Conservation (phyloP, 2,888 invertebrate species). For the Callyntrura sp. region DNA sequence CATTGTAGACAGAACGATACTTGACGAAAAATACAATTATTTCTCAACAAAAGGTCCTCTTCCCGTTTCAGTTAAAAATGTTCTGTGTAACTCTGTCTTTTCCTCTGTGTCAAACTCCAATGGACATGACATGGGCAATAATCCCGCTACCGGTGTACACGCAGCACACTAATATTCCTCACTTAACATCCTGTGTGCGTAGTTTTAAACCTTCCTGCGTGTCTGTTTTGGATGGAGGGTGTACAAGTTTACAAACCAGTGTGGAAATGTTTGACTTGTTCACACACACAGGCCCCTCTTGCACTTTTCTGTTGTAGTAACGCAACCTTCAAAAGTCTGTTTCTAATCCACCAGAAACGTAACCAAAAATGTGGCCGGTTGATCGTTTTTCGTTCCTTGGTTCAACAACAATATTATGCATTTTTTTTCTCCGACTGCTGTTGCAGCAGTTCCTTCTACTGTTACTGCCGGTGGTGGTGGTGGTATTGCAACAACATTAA, state of each 20-base stretch:
- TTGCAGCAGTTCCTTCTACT: not conserved
- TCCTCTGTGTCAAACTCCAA: not conserved
- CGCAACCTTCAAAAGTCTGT: slow-evolving; percentile 54
- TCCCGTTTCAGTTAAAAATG: slow-evolving; percentile 16
- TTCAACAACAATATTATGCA: slow-evolving; percentile 8
- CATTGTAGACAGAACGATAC: slow-evolving; percentile 5
- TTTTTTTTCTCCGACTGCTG: not conserved
- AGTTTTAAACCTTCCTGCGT: no score
- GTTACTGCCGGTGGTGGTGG: not conserved
- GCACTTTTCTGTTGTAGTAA: slow-evolving; percentile 23
- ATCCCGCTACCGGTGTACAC: no score
- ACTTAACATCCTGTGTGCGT: no score
- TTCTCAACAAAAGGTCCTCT: slow-evolving; percentile 10
- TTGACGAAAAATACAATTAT: not conserved
- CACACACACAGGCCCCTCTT: slow-evolving; percentile 2
- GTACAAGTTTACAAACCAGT: not conserved
- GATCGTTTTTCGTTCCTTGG: not conserved
- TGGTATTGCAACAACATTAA: slow-evolving; percentile 25
- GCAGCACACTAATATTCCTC: no score
- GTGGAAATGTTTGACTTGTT: slow-evolving; percentile 39
- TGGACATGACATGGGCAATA: not conserved
- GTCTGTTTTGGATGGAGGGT: no score
- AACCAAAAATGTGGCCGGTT: slow-evolving; percentile 66
- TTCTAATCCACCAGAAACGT: slow-evolving; percentile 46
- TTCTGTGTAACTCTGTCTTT: not conserved